Evolutionary conservation across 2,113 vertebrate genomes (phyloP).

Genomic region (Grantiella picta): DNA sequence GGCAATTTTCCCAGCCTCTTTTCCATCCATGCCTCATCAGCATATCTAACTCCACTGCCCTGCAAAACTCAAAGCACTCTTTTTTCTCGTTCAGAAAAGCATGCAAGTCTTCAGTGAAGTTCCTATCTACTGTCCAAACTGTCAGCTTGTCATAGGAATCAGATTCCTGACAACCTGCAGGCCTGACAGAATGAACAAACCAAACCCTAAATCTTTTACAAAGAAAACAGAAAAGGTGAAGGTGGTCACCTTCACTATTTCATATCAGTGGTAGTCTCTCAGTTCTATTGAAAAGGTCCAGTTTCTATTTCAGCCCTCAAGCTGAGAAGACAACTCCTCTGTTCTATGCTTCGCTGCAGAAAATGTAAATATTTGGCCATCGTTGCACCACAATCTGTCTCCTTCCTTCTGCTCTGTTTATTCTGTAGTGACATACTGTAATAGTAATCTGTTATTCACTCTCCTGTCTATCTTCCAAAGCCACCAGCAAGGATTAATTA

Average conservation of each 20-base stretch:
- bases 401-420: not conserved
- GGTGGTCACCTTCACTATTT: not conserved
- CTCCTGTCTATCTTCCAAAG: not conserved
- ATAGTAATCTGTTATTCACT: not conserved
- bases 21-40: not conserved
- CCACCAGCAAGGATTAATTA: not conserved
- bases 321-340: not conserved
- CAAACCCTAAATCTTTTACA: not conserved
- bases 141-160: not conserved
- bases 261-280: not conserved
- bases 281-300: not conserved
- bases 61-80: not conserved
- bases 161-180: not conserved
- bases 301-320: not conserved
- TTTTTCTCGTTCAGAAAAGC: not conserved
- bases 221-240: not conserved
- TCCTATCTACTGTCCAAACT: not conserved
- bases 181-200: not conserved
- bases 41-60: not conserved
- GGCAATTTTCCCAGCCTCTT: not conserved
- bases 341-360: not conserved
- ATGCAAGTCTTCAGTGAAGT: not conserved
- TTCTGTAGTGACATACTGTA: not conserved
- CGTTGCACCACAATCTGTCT: not conserved
- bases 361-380: conserved; percentile 51